These are phyloP conservation scores for Notolepis coatsorum DNA, from an alignment of 2,797 vertebrate genomes.

Conservation along the genomic window DNA sequence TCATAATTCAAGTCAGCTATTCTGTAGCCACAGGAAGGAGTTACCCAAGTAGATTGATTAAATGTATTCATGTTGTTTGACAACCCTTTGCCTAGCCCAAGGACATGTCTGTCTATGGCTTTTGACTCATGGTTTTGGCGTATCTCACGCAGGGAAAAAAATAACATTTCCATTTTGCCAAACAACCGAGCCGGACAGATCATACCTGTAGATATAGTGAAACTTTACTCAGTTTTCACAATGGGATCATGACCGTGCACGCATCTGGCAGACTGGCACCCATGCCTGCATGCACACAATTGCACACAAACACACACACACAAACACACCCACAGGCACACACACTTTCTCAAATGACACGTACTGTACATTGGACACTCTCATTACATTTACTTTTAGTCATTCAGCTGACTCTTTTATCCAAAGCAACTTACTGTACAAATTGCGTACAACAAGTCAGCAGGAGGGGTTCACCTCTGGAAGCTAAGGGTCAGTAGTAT, in stretches of 20 bases:
- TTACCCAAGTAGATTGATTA: too few species aligned
- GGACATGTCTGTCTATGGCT: background rate
- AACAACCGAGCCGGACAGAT: background rate
- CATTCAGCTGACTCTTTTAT: too few species aligned
- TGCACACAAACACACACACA: background rate
- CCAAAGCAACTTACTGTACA: too few species aligned
- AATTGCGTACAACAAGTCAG: too few species aligned
- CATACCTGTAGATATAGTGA: conserved; percentile 20
- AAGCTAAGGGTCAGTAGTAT: too few species aligned
- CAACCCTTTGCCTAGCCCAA: conserved; percentile 4
- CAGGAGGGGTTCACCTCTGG: too few species aligned
- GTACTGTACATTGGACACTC: too few species aligned
- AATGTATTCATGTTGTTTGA: too few species aligned
- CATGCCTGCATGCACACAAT: conserved; percentile 9
- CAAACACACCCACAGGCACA: background rate
- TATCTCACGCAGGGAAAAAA: conserved; percentile 5
- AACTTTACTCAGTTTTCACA: conserved; percentile 23
- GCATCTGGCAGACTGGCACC: conserved; percentile 22
- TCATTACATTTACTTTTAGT: too few species aligned
- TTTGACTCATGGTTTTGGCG: background rate
- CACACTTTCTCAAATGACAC: too few species aligned
- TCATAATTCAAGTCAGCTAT: too few species aligned
- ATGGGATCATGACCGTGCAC: conserved; percentile 12
- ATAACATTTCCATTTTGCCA: background rate
- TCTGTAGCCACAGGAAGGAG: too few species aligned